Percentiles rank a stretch among this genome's conserved stretches.
These are phyloP conservation scores for Podotricha telesiphe DNA, from an alignment of 2,888 invertebrate genomes.

Conservation along the genomic window DNA sequence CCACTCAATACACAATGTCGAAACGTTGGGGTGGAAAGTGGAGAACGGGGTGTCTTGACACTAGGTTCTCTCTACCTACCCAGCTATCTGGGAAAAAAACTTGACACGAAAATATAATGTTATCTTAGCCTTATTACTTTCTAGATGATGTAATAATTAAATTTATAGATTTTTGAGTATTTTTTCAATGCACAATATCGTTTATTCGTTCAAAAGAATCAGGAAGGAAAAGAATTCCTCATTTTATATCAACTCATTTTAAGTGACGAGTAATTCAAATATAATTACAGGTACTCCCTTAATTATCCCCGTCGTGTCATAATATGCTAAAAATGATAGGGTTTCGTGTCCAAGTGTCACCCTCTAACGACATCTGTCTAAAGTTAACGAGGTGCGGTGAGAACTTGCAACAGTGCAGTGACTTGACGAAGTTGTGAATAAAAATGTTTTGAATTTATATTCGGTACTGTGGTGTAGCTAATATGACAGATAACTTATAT, in stretches of 20 bases:
- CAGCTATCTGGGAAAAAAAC: too few species aligned
- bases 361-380: slow-evolving; percentile 63
- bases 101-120: too few species aligned
- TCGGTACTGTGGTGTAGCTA: neutral
- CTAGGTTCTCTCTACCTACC: too few species aligned
- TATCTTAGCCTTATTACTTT: too few species aligned
- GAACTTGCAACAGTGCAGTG: slow-evolving; percentile 41
- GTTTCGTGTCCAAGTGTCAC: slow-evolving; percentile 53
- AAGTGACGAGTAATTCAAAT: slow-evolving; percentile 19
- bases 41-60: too few species aligned
- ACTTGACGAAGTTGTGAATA: neutral
- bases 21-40: too few species aligned
- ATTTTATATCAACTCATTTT: neutral
- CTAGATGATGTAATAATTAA: too few species aligned
- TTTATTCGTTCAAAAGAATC: too few species aligned
- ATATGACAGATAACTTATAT: neutral
- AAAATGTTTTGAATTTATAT: neutral
- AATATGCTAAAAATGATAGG: slow-evolving; percentile 61
- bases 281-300: slow-evolving; percentile 33
- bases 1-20: too few species aligned
- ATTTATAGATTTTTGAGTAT: too few species aligned
- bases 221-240: neutral
- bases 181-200: too few species aligned
- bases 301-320: slow-evolving; percentile 50
- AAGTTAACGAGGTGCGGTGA: slow-evolving; percentile 59